phyloP scores from a whole-genome alignment of 2,113 vertebrate species.

The Epinephelus moara region DNA sequence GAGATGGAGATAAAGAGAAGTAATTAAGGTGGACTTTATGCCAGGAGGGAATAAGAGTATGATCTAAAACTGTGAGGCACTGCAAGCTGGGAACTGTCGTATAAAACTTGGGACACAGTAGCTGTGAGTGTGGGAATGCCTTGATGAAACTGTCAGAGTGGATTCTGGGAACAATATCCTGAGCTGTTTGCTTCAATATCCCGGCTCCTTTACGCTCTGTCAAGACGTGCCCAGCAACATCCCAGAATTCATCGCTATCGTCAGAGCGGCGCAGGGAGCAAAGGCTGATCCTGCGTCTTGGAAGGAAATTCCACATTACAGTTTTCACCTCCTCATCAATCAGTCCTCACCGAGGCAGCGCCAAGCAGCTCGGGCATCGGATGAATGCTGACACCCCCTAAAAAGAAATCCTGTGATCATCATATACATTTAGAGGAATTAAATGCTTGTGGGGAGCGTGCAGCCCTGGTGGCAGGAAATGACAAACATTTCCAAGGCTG shows the following conservation, averaged over 20 bases:
- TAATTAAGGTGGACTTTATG: not conserved
- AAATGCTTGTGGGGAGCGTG: not conserved
- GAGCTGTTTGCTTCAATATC: conserved; percentile 17
- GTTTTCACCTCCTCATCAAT: conserved; percentile 54
- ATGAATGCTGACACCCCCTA: conserved; percentile 28
- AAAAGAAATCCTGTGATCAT: conserved; percentile 16
- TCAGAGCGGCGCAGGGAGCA: conserved; percentile 32
- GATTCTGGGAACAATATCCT: not conserved
- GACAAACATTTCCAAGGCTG: conserved; percentile 13
- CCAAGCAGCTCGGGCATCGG: not conserved
- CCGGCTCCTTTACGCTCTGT: conserved; percentile 7
- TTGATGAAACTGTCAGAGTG: conserved; percentile 6
- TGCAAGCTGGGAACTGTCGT: not conserved
- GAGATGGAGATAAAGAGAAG: conserved; percentile 30
- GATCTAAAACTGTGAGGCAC: not conserved
- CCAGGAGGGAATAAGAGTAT: not conserved
- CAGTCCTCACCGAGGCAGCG: conserved; percentile 14
- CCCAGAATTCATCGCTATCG: conserved; percentile 51
- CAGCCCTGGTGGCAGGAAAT: conserved; percentile 23
- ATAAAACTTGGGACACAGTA: not conserved
- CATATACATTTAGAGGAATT: conserved; percentile 13
- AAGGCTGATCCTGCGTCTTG: conserved; percentile 28
- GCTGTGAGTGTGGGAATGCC: not conserved
- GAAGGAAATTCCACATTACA: conserved; percentile 17
- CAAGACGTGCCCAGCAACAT: conserved; percentile 20